phyloP scores from a whole-genome alignment of 2,888 invertebrate genomes.

The Dicyrtomina minuta region DNA sequence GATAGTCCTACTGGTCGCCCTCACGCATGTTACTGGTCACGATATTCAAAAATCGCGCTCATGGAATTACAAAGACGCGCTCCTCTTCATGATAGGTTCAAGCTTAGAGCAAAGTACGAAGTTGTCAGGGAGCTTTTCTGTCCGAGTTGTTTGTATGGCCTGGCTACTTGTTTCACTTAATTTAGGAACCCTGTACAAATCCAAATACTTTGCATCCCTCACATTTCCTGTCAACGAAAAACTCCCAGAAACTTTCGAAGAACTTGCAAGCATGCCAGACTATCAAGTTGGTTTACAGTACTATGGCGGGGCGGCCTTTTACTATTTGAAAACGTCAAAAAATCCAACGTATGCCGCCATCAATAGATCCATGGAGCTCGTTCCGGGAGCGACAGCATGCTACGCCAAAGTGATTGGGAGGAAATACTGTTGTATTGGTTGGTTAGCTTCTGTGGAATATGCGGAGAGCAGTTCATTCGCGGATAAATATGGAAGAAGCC shows the following conservation, averaged over 20 bases:
- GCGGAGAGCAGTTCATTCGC: constrained; percentile 1
- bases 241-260: not conserved
- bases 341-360: constrained; percentile 5
- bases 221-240: not conserved
- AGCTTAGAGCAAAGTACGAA: not conserved
- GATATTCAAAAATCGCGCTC: not conserved
- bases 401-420: not conserved
- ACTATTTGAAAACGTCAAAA: not conserved
- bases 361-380: not conserved
- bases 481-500: constrained; percentile 13
- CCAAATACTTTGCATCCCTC: constrained; percentile 6
- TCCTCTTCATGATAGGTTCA: not conserved
- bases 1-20: not conserved
- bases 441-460: not conserved
- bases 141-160: not conserved
- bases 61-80: not conserved
- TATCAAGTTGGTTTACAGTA: not conserved
- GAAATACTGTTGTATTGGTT: constrained; percentile 1
- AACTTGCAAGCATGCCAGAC: not conserved
- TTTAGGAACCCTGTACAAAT: constrained; percentile 8
- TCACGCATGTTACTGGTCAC: not conserved
- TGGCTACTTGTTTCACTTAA: not conserved
- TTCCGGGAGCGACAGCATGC: not conserved
- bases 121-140: not conserved
- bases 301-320: not conserved